Base-by-base conservation (phyloP, 2,888 invertebrate genomes). In the Apotomis betuletana region DNA sequence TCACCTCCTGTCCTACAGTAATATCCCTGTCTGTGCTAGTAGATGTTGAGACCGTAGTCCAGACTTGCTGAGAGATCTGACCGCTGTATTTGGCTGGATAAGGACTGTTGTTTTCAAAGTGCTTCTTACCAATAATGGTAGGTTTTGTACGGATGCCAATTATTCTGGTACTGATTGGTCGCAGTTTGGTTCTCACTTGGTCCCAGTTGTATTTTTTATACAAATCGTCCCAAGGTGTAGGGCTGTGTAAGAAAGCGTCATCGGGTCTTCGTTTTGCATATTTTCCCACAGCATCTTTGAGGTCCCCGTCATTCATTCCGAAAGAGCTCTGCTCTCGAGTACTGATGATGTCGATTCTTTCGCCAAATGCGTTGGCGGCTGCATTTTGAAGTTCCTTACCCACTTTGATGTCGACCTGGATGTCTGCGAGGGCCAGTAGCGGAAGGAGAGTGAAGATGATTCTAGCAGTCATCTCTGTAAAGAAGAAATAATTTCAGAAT, bases 211-310 rank as follows among this genome's bases (percentile, higher is more conserved):
- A 79, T 5, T 61, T 70, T 10, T 67, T 69, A 57, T 79, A 82
- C 0, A 82, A 59, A 62, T 81, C 78, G 0, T 77, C 77, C 80
- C 81, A 81, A 0, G 80, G 81, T 0, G 81, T 82, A 0, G 80
- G 79, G 12, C 55, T 41, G 68, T 70, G 49, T 41, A 71, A 36
- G 41, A 15, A 71, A 4, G 55, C 71, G 51, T 74, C 65, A 5
- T 72, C 61, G 3, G 67, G 71, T 9, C 61, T 27, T 36, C 52
- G 52, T 49, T 62, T 46, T 10, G 57, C 55, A 27, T 6, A 51
- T 8, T 38, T 54, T 9, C 44, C 46, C 5, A 67, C 54, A 13
- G 70, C 74, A 12, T 59, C 57, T 44, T 70, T 74, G 13, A 74
- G 38, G 8, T 67, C 38, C 3, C 15, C 44, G 27, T 74, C 67